Conservation (phyloP, 2,888 invertebrate species). For the Ramazzottius varieornatus region DNA sequence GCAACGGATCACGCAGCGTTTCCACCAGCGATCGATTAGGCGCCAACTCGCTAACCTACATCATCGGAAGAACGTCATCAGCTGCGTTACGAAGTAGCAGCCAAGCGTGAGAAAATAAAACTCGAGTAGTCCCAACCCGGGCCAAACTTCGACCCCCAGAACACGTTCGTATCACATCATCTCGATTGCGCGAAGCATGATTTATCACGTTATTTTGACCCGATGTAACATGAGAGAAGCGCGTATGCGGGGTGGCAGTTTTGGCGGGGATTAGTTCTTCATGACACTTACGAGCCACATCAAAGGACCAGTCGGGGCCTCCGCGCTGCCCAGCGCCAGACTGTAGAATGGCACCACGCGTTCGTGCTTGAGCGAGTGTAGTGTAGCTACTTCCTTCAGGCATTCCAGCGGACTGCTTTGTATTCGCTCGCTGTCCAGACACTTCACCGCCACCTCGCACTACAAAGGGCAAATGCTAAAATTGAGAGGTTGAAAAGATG, state of each 20-base stretch:
- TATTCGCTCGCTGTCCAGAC: slow-evolving; percentile 73
- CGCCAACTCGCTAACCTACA: slow-evolving; percentile 68
- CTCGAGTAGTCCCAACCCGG: no score
- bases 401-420: slow-evolving; percentile 86
- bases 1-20: slow-evolving; percentile 70
- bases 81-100: neutral
- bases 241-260: no score
- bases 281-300: neutral
- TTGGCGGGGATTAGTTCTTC: no score
- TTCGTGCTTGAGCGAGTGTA: slow-evolving; percentile 90
- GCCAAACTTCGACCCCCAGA: no score
- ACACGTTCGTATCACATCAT: no score
- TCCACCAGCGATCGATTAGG: slow-evolving; percentile 75
- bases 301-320: neutral
- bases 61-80: slow-evolving; percentile 11
- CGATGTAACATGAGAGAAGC: no score
- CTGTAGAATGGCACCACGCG: slow-evolving; percentile 91
- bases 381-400: slow-evolving; percentile 85
- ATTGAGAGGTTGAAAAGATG: no score
- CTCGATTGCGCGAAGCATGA: no score
- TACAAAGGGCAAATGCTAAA: slow-evolving; percentile 21
- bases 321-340: slow-evolving; percentile 56
- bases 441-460: slow-evolving; percentile 89
- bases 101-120: neutral
- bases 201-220: no score